A percentile compares a stretch with the other conserved stretches of the same genome.
These are phyloP conservation scores for Astatoreochromis straeleni DNA, from an alignment of 2,113 vertebrate genomes.

Conservation along the genomic window DNA sequence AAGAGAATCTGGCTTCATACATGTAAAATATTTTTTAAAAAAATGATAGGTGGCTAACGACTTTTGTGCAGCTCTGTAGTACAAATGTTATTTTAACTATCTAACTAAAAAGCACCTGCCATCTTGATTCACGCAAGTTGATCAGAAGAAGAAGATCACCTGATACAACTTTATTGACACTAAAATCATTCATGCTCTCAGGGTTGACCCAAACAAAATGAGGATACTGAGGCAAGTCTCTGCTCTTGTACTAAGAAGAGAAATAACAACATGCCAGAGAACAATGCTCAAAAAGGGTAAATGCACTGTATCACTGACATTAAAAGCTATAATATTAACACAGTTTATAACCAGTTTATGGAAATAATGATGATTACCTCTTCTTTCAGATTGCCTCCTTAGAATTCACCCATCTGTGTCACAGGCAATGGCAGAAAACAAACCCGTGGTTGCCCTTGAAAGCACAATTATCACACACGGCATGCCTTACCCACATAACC, in stretches of 20 bases:
- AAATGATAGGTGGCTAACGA: background rate
- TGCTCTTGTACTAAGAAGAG: slow-evolving; percentile 36
- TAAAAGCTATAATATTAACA: too few relatives aligned
- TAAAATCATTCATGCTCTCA: background rate
- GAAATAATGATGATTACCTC: background rate
- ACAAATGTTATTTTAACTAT: background rate
- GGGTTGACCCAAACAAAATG: slow-evolving; percentile 6
- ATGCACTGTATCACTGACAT: background rate
- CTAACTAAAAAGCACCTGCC: background rate
- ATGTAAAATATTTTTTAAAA: accelerated
- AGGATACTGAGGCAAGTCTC: slow-evolving; percentile 53
- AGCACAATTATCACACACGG: slow-evolving; percentile 89
- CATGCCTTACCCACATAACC: slow-evolving; percentile 85
- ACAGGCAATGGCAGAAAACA: slow-evolving; percentile 74
- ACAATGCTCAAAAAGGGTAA: slow-evolving; percentile 55
- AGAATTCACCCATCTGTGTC: slow-evolving; percentile 75
- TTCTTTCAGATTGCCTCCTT: slow-evolving; percentile 68
- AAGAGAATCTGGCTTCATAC: background rate
- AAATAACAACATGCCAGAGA: slow-evolving; percentile 32
- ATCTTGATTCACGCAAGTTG: background rate
- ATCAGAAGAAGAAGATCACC: background rate
- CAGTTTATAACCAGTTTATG: background rate
- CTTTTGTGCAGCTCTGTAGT: background rate
- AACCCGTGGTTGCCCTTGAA: slow-evolving; percentile 83
- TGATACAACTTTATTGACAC: background rate